phyloP scores from a whole-genome alignment of 1,140 invertebrate genomes.

The Steinernema khuongi region DNA sequence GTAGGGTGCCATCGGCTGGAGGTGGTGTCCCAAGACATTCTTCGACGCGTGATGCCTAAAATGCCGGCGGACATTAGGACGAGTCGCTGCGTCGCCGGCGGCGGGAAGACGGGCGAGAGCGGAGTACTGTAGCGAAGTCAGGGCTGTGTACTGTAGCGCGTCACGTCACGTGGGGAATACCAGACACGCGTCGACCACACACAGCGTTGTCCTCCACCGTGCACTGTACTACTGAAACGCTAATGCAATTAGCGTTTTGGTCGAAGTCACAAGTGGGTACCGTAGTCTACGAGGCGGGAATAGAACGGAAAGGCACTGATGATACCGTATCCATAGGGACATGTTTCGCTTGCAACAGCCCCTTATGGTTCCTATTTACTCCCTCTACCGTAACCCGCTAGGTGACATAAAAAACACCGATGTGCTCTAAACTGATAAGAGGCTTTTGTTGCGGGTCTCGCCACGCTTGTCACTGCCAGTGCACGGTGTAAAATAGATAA shows the following conservation, averaged over 20 bases:
- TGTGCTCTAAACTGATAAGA: too few relatives aligned
- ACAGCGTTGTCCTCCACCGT: background rate
- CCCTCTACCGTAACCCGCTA: too few relatives aligned
- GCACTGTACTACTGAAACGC: slow-evolving; percentile 16
- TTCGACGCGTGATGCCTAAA: background rate
- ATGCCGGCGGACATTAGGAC: background rate
- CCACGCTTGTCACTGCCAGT: too few relatives aligned
- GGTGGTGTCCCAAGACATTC: background rate
- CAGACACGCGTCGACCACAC: background rate
- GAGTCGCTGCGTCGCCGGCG: background rate
- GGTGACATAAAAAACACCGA: too few relatives aligned
- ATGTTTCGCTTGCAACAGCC: too few relatives aligned
- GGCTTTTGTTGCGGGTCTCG: too few relatives aligned
- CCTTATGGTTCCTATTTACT: too few relatives aligned
- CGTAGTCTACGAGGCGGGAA: background rate
- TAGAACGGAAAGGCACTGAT: too few relatives aligned
- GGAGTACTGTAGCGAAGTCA: slow-evolving; percentile 7
- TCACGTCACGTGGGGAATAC: background rate
- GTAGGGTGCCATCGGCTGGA: slow-evolving; percentile 30
- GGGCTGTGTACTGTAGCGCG: background rate
- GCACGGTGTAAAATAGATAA: too few relatives aligned
- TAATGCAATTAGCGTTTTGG: background rate
- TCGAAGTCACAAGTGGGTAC: background rate
- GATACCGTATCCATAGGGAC: too few relatives aligned
- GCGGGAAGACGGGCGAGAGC: background rate